Evolutionary conservation across 2,113 vertebrate genomes (phyloP).

Genomic region (Zingel zingel): DNA sequence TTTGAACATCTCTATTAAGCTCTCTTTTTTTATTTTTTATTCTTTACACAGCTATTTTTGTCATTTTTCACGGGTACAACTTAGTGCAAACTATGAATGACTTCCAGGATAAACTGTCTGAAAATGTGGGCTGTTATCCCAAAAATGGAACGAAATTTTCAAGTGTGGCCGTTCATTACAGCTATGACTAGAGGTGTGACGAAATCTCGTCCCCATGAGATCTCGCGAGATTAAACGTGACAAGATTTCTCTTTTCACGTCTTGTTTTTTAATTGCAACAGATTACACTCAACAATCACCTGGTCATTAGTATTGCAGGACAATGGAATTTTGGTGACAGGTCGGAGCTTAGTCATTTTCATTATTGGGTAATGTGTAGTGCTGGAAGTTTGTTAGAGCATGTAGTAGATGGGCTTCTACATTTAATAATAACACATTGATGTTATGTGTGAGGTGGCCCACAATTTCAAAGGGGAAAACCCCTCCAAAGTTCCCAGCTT

Average conservation of each 20-base stretch:
- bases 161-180: background rate
- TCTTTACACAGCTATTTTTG: background rate
- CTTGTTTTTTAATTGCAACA: constrained; percentile 4
- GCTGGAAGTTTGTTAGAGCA: constrained; percentile 17
- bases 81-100: background rate
- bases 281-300: constrained; percentile 9
- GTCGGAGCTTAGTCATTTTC: background rate
- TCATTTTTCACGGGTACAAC: background rate
- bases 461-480: background rate
- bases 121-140: background rate
- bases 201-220: too few species aligned
- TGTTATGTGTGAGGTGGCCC: background rate
- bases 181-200: too few species aligned
- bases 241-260: too few species aligned
- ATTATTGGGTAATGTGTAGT: constrained; percentile 15
- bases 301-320: background rate
- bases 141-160: too few species aligned
- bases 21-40: background rate
- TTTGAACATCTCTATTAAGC: background rate
- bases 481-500: background rate
- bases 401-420: background rate
- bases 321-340: constrained; percentile 1
- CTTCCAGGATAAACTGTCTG: background rate
- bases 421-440: background rate
- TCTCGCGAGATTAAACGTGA: too few species aligned